A percentile compares a stretch with the other conserved stretches of the same genome.
These are phyloP conservation scores for Limenitis camilla DNA, from an alignment of 2,888 invertebrate genomes.

Conservation along the genomic window DNA sequence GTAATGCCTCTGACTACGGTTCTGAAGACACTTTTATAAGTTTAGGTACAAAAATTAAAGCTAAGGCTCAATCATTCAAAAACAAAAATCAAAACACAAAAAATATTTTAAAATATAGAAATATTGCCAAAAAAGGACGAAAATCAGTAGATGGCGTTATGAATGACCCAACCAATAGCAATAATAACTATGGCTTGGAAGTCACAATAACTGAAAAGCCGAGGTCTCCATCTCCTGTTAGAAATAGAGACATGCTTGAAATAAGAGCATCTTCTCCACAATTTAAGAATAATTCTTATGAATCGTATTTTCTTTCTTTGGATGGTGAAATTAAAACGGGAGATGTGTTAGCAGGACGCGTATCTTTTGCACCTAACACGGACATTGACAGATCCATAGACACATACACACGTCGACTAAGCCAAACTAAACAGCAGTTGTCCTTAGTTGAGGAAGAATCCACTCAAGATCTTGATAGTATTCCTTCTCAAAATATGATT, in stretches of 20 bases:
- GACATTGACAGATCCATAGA: conserved; percentile 52
- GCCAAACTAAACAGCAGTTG: conserved; percentile 56
- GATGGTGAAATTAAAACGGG: conserved; percentile 38
- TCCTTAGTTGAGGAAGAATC: conserved; percentile 71
- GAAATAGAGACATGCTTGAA: conserved; percentile 38
- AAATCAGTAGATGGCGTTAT: conserved; percentile 44
- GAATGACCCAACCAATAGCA: conserved; percentile 32
- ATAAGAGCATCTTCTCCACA: conserved; percentile 43
- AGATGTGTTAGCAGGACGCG: conserved; percentile 35
- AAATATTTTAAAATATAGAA: conserved; percentile 53
- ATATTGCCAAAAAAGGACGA: conserved; percentile 45
- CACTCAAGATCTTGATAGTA: conserved; percentile 62
- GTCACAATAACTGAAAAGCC: conserved; percentile 54
- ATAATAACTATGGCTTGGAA: conserved; percentile 52
- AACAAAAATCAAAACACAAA: conserved; percentile 45
- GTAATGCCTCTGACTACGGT: conserved; percentile 65
- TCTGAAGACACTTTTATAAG: conserved; percentile 70
- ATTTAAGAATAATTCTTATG: conserved; percentile 44
- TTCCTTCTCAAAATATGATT: conserved; percentile 50
- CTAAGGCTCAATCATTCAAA: conserved; percentile 61
- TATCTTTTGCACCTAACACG: conserved; percentile 42
- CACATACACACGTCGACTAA: conserved; percentile 46
- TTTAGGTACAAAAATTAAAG: conserved; percentile 68
- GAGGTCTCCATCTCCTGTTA: conserved; percentile 40
- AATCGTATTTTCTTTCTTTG: conserved; percentile 56